phyloP scores from a whole-genome alignment of 2,797 vertebrate species.

The Brachyalestes nurse region DNA sequence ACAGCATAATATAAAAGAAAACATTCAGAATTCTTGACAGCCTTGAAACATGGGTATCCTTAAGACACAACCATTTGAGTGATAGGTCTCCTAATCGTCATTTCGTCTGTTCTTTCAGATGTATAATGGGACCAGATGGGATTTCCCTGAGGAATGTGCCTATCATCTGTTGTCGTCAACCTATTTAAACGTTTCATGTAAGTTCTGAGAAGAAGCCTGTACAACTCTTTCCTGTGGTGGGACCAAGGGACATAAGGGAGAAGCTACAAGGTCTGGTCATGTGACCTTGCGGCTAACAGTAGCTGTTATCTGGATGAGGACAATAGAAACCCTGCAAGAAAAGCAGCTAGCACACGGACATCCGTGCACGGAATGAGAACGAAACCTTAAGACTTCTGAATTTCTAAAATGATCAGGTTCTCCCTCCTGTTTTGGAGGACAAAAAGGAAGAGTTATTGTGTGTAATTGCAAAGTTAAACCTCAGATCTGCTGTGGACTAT shows the following conservation, averaged over 20 bases:
- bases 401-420: constrained; percentile 72
- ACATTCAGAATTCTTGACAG: not conserved
- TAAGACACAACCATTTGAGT: not conserved
- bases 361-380: constrained; percentile 62
- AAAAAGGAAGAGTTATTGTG: constrained; percentile 71
- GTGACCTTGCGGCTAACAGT: constrained; percentile 76
- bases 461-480: constrained; percentile 72
- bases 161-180: constrained; percentile 56
- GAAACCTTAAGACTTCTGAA: constrained; percentile 70
- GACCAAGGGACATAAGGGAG: constrained; percentile 76
- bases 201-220: constrained; percentile 79
- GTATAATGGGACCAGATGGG: constrained; percentile 80
- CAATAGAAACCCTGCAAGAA: constrained; percentile 75
- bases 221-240: constrained; percentile 80
- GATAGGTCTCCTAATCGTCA: not conserved
- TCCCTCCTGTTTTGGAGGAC: constrained; percentile 64
- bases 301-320: constrained; percentile 72
- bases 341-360: constrained; percentile 78
- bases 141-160: constrained; percentile 82
- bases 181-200: constrained; percentile 63
- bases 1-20: no score
- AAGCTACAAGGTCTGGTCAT: constrained; percentile 75
- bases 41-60: no score
- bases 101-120: constrained; percentile 78
- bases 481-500: constrained; percentile 86